Evolutionary conservation across 2,888 invertebrate species (phyloP).

Genomic region (Augiades crinisus): DNA sequence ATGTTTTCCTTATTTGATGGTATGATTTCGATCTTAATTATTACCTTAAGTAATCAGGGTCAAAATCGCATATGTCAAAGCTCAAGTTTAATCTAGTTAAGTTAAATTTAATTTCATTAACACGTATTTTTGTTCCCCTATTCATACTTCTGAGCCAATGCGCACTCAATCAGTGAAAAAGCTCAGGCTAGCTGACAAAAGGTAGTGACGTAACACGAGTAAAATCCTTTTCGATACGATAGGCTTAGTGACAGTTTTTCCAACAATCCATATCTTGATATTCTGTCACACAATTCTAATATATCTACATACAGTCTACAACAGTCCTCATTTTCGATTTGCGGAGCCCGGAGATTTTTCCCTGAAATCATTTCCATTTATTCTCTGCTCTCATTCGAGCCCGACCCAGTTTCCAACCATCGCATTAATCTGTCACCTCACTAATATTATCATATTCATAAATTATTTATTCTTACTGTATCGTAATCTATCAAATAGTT

Average conservation of each 20-base stretch:
- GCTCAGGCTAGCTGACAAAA: neutral
- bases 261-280: neutral
- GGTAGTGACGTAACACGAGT: too few species aligned
- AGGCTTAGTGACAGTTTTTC: neutral
- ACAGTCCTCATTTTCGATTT: constrained; percentile 17
- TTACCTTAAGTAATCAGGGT: too few species aligned
- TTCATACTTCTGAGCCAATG: too few species aligned
- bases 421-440: constrained; percentile 40
- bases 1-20: too few species aligned
- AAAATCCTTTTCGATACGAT: too few species aligned
- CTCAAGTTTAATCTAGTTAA: too few species aligned
- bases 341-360: constrained; percentile 22
- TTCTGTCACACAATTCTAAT: neutral
- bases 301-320: neutral
- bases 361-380: constrained; percentile 39
- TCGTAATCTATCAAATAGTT: constrained; percentile 1
- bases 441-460: constrained; percentile 11
- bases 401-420: constrained; percentile 54
- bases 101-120: too few species aligned
- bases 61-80: too few species aligned
- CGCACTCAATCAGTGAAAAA: too few species aligned
- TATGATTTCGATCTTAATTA: too few species aligned
- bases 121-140: too few species aligned
- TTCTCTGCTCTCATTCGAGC: constrained; percentile 47
- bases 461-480: constrained; percentile 10